Percentiles rank a stretch among this genome's conserved stretches.
Conservation (phyloP, 2,888 invertebrate genomes). For the Lysandra bellargus region DNA sequence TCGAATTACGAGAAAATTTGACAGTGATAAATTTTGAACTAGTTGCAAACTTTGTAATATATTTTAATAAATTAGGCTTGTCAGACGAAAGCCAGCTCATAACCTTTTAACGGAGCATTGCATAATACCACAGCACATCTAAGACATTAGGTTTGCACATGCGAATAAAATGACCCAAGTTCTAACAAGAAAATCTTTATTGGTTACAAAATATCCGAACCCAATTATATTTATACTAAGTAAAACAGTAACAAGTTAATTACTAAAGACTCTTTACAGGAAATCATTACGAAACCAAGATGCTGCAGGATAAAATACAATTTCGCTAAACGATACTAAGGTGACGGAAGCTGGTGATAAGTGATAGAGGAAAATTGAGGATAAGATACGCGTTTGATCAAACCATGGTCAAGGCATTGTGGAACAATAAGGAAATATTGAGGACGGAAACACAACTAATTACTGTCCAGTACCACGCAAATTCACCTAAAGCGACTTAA, state of each 20-base stretch:
- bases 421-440: conserved; percentile 20
- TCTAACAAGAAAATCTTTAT: not conserved
- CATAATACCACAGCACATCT: not conserved
- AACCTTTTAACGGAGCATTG: not conserved
- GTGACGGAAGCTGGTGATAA: conserved; percentile 24
- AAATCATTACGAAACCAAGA: conserved; percentile 13
- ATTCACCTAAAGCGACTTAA: not conserved
- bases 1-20: not conserved
- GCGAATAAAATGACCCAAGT: not conserved
- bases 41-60: not conserved
- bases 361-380: conserved; percentile 23
- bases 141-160: not conserved
- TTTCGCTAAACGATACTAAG: conserved; percentile 9
- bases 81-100: not conserved
- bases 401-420: conserved; percentile 19
- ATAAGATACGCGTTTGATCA: conserved; percentile 12
- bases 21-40: not conserved
- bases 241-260: not conserved
- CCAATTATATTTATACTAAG: not conserved
- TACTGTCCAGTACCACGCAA: not conserved
- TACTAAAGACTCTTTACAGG: not conserved
- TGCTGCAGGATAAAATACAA: not conserved
- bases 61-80: not conserved
- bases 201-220: not conserved
- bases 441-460: not conserved